Conservation (phyloP, 35 echinoderm and acorn worm species). For the Eucidaris tribuloides region DNA sequence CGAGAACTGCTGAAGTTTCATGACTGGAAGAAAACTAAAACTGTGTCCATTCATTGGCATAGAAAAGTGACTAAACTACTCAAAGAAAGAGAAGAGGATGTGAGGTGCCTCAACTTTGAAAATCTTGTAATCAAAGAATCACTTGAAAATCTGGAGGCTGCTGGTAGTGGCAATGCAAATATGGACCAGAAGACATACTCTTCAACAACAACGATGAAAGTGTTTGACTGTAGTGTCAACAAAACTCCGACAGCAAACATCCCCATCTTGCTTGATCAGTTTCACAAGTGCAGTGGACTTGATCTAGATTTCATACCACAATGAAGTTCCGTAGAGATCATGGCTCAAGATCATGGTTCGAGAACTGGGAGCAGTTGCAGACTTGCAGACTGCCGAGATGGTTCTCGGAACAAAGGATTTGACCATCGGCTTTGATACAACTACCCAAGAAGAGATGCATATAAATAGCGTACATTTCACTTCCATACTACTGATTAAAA, state of each 20-base stretch:
- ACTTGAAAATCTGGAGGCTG: conserved; percentile 48
- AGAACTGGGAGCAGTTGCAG: conserved; percentile 49
- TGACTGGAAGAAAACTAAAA: background rate
- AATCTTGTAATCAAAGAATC: conserved; percentile 38
- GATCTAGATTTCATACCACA: conserved; percentile 36
- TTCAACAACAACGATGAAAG: conserved; percentile 31
- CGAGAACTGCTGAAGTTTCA: background rate
- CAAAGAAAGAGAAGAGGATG: conserved; percentile 28
- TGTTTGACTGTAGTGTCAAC: conserved; percentile 53
- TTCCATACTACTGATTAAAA: too few relatives aligned
- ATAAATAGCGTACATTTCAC: conserved; percentile 59
- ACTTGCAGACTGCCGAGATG: conserved; percentile 37
- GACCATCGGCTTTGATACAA: conserved; percentile 45
- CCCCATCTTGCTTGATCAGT: background rate
- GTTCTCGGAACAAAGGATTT: conserved; percentile 21
- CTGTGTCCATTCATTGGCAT: conserved; percentile 7
- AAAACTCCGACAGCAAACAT: conserved; percentile 59
- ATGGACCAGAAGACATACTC: conserved; percentile 29
- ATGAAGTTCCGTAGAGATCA: conserved; percentile 54
- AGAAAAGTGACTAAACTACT: conserved; percentile 23
- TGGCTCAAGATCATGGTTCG: conserved; percentile 45
- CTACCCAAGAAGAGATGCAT: conserved; percentile 47
- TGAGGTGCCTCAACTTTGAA: conserved; percentile 34
- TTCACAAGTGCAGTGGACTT: conserved; percentile 25
- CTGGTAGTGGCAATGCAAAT: conserved; percentile 16